Evolutionary conservation across 30 jellyfish, hydroid and myxozoan genomes (phyloP).

Genomic region (Turritopsis rubra): DNA sequence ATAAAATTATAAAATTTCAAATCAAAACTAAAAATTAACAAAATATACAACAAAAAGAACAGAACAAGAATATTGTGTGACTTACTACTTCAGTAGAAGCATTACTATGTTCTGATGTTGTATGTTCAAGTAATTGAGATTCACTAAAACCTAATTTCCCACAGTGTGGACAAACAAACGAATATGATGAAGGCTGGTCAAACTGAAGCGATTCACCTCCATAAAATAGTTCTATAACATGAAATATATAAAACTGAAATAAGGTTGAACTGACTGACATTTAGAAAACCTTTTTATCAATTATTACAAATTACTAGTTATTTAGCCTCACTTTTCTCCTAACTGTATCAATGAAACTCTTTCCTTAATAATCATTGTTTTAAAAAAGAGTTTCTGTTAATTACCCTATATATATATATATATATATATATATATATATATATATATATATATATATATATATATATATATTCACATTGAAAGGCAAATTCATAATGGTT

Average conservation of each 20-base stretch:
- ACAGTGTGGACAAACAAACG: slow-evolving; percentile 89
- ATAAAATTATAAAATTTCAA: background rate
- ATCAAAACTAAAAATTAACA: background rate
- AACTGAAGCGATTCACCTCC: slow-evolving; percentile 87
- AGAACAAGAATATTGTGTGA: background rate
- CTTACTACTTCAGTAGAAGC: slow-evolving; percentile 91
- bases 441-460: too few species aligned
- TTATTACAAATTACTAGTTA: background rate
- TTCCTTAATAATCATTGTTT: too few species aligned
- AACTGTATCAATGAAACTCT: too few species aligned
- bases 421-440: too few species aligned
- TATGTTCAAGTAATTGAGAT: slow-evolving; percentile 78
- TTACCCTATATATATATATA: too few species aligned
- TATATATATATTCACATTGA: too few species aligned
- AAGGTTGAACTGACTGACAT: too few species aligned
- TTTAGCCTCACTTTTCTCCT: background rate
- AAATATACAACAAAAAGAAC: slow-evolving; percentile 1
- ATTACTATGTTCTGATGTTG: slow-evolving; percentile 61
- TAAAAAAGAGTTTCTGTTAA: background rate
- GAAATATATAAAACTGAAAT: too few species aligned
- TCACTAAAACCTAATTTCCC: slow-evolving; percentile 87
- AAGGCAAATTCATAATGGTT: background rate
- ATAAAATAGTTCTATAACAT: slow-evolving; percentile 66
- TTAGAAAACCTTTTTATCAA: background rate
- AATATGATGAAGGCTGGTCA: slow-evolving; percentile 79